Conservation (phyloP, 1,140 invertebrate genomes). For the Pseudobourletiella spinata region DNA sequence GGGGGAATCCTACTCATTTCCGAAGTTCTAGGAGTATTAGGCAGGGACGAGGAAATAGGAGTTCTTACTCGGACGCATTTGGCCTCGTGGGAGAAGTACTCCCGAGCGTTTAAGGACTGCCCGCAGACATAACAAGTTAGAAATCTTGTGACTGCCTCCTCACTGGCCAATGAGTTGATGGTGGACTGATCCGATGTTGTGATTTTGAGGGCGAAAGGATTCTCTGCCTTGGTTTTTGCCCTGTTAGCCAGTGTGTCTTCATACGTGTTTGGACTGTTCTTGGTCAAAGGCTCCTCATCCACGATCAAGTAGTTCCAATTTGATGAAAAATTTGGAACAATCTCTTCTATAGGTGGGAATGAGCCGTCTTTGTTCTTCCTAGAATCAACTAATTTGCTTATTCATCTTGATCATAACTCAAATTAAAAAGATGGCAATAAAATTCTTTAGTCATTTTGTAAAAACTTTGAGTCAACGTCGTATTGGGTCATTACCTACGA, state of each 20-base stretch:
- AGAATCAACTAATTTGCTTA: too few species aligned
- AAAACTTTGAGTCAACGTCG: too few species aligned
- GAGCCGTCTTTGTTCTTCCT: background rate
- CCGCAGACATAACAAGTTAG: conserved; percentile 3
- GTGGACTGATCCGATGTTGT: conserved; percentile 3
- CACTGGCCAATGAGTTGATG: background rate
- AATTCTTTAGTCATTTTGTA: too few species aligned
- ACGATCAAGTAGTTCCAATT: background rate
- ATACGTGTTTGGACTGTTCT: background rate
- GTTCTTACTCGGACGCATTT: conserved; percentile 1
- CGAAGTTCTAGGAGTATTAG: too few species aligned
- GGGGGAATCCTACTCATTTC: background rate
- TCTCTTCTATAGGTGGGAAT: background rate
- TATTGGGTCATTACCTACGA: background rate
- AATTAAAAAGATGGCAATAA: too few species aligned
- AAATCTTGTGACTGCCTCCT: background rate
- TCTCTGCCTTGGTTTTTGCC: background rate
- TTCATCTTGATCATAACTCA: too few species aligned
- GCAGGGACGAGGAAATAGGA: background rate
- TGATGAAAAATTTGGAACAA: background rate
- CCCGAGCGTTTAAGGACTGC: background rate
- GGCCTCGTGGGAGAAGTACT: background rate
- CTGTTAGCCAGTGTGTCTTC: background rate
- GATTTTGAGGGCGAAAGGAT: background rate
- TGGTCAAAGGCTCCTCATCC: conserved; percentile 3